Evolutionary conservation across 1,140 invertebrate species (phyloP).

Genomic region (Solenopsis invicta): DNA sequence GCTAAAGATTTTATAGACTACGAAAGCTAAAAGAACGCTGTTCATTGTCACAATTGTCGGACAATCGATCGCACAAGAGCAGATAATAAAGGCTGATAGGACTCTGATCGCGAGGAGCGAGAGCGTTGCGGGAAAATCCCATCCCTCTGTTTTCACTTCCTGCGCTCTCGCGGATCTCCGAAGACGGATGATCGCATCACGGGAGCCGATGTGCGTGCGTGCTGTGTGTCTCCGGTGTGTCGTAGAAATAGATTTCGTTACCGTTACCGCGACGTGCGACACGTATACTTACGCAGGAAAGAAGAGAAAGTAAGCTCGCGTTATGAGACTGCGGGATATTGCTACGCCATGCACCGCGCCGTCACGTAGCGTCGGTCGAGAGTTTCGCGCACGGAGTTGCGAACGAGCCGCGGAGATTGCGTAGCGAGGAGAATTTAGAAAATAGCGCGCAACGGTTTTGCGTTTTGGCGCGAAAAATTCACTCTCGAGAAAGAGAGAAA

Average conservation of each 20-base stretch:
- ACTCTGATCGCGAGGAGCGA: background rate
- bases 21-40: too few relatives aligned
- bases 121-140: background rate
- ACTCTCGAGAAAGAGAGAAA: too few relatives aligned
- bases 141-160: background rate
- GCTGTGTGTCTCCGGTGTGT: background rate
- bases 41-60: too few relatives aligned
- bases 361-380: background rate
- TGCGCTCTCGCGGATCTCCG: background rate
- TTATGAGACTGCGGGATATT: background rate
- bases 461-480: background rate
- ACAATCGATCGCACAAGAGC: too few relatives aligned
- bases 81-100: too few relatives aligned
- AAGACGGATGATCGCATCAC: background rate
- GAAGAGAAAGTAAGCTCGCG: conserved; percentile 44
- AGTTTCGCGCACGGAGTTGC: conserved; percentile 22
- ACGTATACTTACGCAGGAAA: background rate
- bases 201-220: background rate
- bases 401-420: conserved; percentile 10
- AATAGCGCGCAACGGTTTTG: background rate
- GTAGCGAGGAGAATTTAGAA: conserved; percentile 23
- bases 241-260: conserved; percentile 18
- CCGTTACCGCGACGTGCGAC: background rate
- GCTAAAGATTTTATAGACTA: too few relatives aligned
- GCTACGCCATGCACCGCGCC: too few relatives aligned